These are phyloP conservation scores for Yponomeuta plumbellus DNA, from an alignment of 2,888 invertebrate species.

Conservation along the genomic window DNA sequence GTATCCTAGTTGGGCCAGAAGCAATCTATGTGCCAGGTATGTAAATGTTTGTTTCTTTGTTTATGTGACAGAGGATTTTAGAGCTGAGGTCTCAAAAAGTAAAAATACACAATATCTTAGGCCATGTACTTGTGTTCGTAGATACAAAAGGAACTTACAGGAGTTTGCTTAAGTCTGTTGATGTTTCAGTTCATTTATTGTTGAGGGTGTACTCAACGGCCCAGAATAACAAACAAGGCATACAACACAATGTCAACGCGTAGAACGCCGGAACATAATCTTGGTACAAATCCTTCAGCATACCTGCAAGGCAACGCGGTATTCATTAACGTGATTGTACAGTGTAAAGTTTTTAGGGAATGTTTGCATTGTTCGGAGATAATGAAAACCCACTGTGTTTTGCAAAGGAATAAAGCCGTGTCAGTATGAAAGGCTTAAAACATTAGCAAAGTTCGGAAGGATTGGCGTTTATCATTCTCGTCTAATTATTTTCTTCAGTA, in stretches of 20 bases:
- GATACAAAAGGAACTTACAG: not conserved
- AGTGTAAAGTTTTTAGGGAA: not conserved
- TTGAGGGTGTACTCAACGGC: constrained; percentile 46
- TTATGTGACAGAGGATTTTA: too few relatives aligned
- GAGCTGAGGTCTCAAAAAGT: not conserved
- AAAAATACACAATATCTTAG: not conserved
- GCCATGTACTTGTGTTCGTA: too few relatives aligned
- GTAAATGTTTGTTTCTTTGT: too few relatives aligned
- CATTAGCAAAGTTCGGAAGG: not conserved
- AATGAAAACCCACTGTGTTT: not conserved
- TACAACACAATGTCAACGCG: constrained; percentile 48
- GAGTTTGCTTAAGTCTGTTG: not conserved
- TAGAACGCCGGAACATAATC: constrained; percentile 63
- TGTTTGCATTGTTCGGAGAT: not conserved
- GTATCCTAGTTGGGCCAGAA: too few relatives aligned
- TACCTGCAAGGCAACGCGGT: constrained; percentile 41
- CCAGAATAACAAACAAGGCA: constrained; percentile 58
- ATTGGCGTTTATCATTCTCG: not conserved
- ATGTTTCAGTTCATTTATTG: constrained; percentile 19
- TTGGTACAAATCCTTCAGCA: constrained; percentile 50
- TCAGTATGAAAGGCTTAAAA: not conserved
- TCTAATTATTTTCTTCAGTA: too few relatives aligned
- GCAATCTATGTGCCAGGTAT: too few relatives aligned
- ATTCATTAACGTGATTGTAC: not conserved
- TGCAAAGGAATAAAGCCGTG: not conserved